Evolutionary conservation across 2,797 vertebrate species (phyloP).

Genomic region (Myripristis murdjan): DNA sequence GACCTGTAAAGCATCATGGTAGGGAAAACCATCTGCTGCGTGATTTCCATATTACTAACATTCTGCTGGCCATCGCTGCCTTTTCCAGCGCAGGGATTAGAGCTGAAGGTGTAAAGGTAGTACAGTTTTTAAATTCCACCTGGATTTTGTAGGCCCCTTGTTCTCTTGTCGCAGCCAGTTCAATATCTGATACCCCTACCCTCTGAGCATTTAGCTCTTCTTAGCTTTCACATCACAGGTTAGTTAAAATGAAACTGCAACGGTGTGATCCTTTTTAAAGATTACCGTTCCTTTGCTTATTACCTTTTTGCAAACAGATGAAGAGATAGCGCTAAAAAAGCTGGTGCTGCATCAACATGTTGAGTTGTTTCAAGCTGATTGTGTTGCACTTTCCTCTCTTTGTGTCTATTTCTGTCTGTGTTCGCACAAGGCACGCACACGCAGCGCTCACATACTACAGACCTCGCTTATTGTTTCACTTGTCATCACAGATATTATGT

Average conservation of each 20-base stretch:
- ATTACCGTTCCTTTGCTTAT: conserved; percentile 11
- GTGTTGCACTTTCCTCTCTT: conserved; percentile 70
- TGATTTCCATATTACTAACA: conserved; percentile 32
- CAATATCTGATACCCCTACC: not conserved
- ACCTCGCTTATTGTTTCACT: conserved; percentile 73
- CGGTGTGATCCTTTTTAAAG: not conserved
- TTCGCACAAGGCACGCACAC: conserved; percentile 28
- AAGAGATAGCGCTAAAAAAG: conserved; percentile 36
- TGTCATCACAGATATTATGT: conserved; percentile 71
- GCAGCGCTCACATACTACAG: conserved; percentile 31
- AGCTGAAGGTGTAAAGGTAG: not conserved
- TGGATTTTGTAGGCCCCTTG: not conserved
- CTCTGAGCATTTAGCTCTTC: not conserved
- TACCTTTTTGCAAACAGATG: conserved; percentile 44
- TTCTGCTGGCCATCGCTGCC: conserved; percentile 27
- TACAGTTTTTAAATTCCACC: not conserved
- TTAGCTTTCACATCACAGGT: not conserved
- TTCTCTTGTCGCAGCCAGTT: not conserved
- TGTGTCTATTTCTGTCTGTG: conserved; percentile 76
- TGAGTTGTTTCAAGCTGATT: conserved; percentile 46
- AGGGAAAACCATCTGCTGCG: conserved; percentile 38
- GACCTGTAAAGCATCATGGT: conserved; percentile 42
- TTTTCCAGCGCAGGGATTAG: conserved; percentile 23
- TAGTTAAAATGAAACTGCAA: conserved; percentile 36
- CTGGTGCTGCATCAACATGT: conserved; percentile 45